Evolutionary conservation across 2,113 vertebrate species (phyloP), one percentile per base, ranked within the genome.

Genomic region (Hemicordylus capensis): DNA sequence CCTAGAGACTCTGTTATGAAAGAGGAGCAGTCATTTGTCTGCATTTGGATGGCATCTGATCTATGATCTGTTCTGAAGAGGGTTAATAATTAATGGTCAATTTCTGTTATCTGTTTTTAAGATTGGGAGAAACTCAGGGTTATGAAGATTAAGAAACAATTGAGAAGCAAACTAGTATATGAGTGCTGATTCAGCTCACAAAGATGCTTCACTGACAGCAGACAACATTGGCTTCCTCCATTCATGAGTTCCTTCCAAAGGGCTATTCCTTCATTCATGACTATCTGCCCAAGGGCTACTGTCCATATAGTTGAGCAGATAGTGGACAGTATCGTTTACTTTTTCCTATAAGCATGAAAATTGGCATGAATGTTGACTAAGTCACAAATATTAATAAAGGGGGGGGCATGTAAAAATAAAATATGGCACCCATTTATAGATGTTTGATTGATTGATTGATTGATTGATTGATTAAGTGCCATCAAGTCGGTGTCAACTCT

Each of bases 31-130:
- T 75, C 2, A 12, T 54, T 58, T n/a, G 81, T 89, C 82, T 54
- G 12, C 1, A 61, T 80, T 90, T 83, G 69, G 8, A 59, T 56
- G 82, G 26, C 56, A 4, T 19, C 81, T 88, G 69, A 24, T 3
- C 6, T 66, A 48, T 51, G 87, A 80, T 12, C 3, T 22, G 64
- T 39, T 42, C 19, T 61, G 22, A 77, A 87, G 37, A 48, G 42
- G 0, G 0, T 1, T 46, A 5, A 20, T 78, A 80, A 8, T 42
- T 74, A 39, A 46, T 61, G 17, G 61, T 46, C 19, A 3, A 11
- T 63, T 34, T 9, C 64, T 73, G 48, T 59, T 24, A 58, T 31
- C 67, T 67, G 0, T 24, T 26, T 31, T 51, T 48, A 54, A 1
- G 58, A 51, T 1, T 59, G 54, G 34, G 39, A 4, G 9, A 34